A percentile compares a stretch with the other conserved stretches of the same genome.
phyloP scores from a whole-genome alignment of 1,140 invertebrate genomes.

The Stegodyphus mimosarum region DNA sequence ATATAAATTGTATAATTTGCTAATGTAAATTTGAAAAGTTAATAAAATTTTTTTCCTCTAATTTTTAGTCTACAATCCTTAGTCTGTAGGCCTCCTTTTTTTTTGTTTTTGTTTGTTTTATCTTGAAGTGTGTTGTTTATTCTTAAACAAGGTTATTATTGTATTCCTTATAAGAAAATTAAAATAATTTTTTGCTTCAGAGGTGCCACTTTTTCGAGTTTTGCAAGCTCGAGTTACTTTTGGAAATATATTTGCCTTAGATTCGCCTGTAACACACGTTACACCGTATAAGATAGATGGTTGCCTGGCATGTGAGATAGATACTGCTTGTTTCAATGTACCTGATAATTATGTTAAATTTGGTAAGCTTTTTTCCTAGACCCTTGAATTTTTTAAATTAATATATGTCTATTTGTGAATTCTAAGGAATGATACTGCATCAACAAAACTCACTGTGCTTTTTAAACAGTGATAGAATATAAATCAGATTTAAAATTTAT shows the following conservation, averaged over 20 bases:
- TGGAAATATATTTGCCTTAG: slow-evolving; percentile 92
- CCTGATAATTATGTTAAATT: slow-evolving; percentile 78
- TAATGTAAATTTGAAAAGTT: not conserved
- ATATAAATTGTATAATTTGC: no score
- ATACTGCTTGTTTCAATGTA: slow-evolving; percentile 84
- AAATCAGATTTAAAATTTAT: no score
- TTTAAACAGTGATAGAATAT: no score
- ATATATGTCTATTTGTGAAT: no score
- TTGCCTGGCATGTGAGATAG: slow-evolving; percentile 68
- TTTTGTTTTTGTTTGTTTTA: no score
- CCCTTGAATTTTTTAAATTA: no score
- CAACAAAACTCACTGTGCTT: no score
- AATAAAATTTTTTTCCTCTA: not conserved
- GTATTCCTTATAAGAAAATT: no score
- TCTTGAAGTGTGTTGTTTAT: no score
- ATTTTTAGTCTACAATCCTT: not conserved
- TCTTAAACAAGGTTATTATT: no score
- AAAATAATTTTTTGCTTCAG: slow-evolving; percentile 70
- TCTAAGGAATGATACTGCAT: no score
- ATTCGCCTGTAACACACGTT: slow-evolving; percentile 80
- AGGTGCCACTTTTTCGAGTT: slow-evolving; percentile 97
- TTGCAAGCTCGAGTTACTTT: slow-evolving; percentile 96
- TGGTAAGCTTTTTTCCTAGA: slow-evolving; percentile 62
- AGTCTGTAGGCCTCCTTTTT: not conserved
- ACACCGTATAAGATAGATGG: slow-evolving; percentile 76